These are phyloP conservation scores for Dastarcus helophoroides DNA, from an alignment of 2,888 invertebrate species.

Conservation along the genomic window DNA sequence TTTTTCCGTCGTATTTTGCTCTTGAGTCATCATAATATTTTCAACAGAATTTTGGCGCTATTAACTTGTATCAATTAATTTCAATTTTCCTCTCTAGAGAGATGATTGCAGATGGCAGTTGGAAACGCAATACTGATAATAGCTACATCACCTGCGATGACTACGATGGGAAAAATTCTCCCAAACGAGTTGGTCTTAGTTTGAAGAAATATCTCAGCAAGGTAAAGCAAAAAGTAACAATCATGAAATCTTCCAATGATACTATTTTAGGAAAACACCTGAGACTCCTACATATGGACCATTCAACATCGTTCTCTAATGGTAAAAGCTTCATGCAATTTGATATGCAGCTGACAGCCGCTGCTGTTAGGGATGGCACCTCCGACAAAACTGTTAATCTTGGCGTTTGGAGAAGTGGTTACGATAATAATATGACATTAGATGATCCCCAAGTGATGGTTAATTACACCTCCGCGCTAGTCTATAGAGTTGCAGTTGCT, in stretches of 20 bases:
- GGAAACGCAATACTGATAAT: slow-evolving; percentile 53
- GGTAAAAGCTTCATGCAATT: slow-evolving; percentile 68
- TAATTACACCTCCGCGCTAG: slow-evolving; percentile 67
- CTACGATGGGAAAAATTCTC: slow-evolving; percentile 65
- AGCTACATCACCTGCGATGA: slow-evolving; percentile 67
- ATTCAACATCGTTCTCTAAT: slow-evolving; percentile 50
- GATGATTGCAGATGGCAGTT: slow-evolving; percentile 57
- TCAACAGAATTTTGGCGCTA: no score
- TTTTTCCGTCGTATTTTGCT: no score
- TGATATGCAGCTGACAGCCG: slow-evolving; percentile 56
- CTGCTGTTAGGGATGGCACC: slow-evolving; percentile 60
- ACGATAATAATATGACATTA: slow-evolving; percentile 53
- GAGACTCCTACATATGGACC: slow-evolving; percentile 62
- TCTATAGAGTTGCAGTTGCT: slow-evolving; percentile 79
- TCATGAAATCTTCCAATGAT: no score
- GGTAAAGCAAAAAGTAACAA: no score
- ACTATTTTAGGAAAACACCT: slow-evolving; percentile 28
- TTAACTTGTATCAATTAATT: neutral
- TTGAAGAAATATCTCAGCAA: slow-evolving; percentile 56
- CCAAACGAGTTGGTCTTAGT: slow-evolving; percentile 55
- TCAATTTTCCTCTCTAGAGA: slow-evolving; percentile 41
- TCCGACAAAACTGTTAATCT: slow-evolving; percentile 58
- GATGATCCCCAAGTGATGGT: slow-evolving; percentile 54
- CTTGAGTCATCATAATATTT: no score
- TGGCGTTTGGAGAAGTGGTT: slow-evolving; percentile 70